phyloP scores from a whole-genome alignment of 2,888 invertebrate species.

The Himalopsyche japonica region DNA sequence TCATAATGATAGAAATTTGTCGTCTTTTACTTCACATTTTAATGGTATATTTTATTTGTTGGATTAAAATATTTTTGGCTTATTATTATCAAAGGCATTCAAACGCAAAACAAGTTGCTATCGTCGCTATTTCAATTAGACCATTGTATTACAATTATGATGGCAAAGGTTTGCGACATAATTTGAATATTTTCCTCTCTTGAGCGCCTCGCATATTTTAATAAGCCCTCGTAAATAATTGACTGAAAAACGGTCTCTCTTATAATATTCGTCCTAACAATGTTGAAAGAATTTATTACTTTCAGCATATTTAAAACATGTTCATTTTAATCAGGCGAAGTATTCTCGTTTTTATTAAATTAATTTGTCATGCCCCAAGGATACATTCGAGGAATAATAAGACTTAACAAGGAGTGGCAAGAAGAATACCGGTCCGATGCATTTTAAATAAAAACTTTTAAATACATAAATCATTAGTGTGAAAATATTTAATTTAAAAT shows the following conservation, averaged over 20 bases:
- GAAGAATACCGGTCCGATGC: too few species aligned
- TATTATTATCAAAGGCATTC: neutral
- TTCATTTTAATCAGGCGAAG: neutral
- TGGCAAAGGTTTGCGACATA: conserved; percentile 34
- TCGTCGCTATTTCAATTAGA: conserved; percentile 32
- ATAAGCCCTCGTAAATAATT: conserved; percentile 28
- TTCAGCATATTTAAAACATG: neutral
- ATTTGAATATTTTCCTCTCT: conserved; percentile 32
- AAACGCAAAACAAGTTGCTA: neutral
- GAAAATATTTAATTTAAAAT: too few species aligned
- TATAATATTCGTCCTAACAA: neutral
- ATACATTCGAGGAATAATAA: too few species aligned
- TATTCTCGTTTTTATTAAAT: neutral
- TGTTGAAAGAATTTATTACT: neutral
- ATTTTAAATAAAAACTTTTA: too few species aligned
- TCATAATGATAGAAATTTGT: too few species aligned
- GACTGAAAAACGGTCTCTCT: conserved; percentile 23
- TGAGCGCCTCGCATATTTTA: conserved; percentile 8
- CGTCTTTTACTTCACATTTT: too few species aligned
- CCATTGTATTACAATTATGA: conserved; percentile 33
- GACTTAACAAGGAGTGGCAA: too few species aligned
- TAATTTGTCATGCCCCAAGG: neutral
- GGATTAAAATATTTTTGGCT: too few species aligned
- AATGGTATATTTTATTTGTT: too few species aligned
- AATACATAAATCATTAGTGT: too few species aligned